Conservation (phyloP, 1,140 invertebrate genomes). For the Leptinotarsa undecemlineata region DNA sequence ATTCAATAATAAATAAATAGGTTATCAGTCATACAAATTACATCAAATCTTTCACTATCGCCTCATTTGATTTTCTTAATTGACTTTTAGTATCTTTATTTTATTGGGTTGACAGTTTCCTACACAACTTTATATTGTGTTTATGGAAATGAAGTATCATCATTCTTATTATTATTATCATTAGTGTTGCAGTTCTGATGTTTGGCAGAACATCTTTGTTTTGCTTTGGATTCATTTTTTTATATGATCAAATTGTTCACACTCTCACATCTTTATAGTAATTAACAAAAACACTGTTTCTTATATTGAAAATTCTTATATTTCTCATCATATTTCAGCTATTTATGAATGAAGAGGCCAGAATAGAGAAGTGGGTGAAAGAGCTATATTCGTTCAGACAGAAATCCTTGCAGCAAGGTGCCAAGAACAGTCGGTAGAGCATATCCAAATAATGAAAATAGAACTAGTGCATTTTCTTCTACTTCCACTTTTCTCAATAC, state of each 20-base stretch:
- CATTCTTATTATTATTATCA: too few species aligned
- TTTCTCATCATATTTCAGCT: conserved; percentile 41
- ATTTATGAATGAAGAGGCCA: conserved; percentile 49
- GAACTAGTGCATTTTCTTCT: background rate
- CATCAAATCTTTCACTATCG: too few species aligned
- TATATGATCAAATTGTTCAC: too few species aligned
- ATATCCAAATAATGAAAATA: background rate
- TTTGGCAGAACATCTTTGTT: too few species aligned
- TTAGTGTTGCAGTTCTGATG: too few species aligned
- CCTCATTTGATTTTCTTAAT: too few species aligned
- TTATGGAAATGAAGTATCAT: too few species aligned
- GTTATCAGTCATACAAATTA: too few species aligned
- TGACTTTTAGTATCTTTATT: too few species aligned
- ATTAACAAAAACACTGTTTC: background rate
- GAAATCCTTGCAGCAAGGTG: conserved; percentile 50
- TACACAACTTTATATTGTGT: too few species aligned
- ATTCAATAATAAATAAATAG: too few species aligned
- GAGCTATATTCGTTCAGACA: conserved; percentile 50
- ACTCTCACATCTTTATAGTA: background rate
- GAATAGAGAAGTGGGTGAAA: conserved; percentile 53
- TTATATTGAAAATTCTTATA: background rate
- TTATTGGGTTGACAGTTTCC: too few species aligned
- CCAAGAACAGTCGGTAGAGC: conserved; percentile 34
- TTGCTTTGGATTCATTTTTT: background rate
- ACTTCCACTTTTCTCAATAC: conserved; percentile 3